Conservation (phyloP, 92 coral and sea anemone species). For the Epizoanthus fatuus region DNA sequence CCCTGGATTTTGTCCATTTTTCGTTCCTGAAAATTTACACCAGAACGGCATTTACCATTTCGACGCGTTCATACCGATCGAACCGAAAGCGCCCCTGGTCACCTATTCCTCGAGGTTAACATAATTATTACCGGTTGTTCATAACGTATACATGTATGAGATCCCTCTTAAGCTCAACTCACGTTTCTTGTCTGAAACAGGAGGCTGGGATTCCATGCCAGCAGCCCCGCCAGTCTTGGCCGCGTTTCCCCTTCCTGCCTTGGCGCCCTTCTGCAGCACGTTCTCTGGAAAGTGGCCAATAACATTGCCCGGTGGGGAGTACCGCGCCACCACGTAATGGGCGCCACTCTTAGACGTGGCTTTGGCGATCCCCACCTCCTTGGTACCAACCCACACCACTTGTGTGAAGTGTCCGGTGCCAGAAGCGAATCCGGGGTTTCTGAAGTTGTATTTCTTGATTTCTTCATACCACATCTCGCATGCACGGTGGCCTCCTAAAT, state of each 20-base stretch:
- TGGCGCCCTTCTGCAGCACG: conserved; percentile 90
- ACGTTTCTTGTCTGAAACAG: conserved; percentile 40
- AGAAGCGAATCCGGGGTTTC: conserved; percentile 92
- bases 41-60: no score
- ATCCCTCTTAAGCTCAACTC: not conserved
- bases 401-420: conserved; percentile 99
- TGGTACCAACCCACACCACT: conserved; percentile 92
- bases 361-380: conserved; percentile 94
- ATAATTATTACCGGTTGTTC: no score
- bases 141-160: not conserved
- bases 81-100: no score
- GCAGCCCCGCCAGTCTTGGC: conserved; percentile 49
- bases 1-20: no score
- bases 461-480: conserved; percentile 99
- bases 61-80: no score
- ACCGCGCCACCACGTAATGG: conserved; percentile 97
- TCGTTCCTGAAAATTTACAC: no score
- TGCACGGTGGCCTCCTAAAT: conserved; percentile 90
- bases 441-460: conserved; percentile 90
- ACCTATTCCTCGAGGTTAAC: no score
- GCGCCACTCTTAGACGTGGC: conserved; percentile 92
- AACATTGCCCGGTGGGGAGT: conserved; percentile 95
- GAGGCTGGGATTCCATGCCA: conserved; percentile 67
- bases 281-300: conserved; percentile 96
- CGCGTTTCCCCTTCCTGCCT: conserved; percentile 68